Evolutionary conservation across 1,140 invertebrate genomes (phyloP), one percentile per base, ranked within the genome.

Genomic region (Conus ventricosus): DNA sequence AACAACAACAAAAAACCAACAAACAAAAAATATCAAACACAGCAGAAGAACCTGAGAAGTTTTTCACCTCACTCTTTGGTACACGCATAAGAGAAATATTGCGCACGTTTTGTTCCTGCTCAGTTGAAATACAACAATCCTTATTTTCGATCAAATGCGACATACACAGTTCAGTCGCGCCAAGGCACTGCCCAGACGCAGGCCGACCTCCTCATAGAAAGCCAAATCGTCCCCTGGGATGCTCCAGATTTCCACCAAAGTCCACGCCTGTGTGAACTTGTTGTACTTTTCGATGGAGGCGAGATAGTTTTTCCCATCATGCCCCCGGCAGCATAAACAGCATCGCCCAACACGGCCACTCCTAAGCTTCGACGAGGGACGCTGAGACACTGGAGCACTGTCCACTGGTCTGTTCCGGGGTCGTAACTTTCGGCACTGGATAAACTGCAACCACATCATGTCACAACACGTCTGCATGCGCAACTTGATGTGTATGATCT

Each of bases 231-330:
- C 87, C 87, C 53, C 88, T 71, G 5, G 0, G 53, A 23, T 87
- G 85, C 39, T 82, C 87, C 53, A 91, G 23, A 78, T 83, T 51
- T 20, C 87, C 90, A 89, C 81, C 8, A 57, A 51, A 11, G 78
- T 63, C 90, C 90, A 91, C 8, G 85, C 87, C 39, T 84, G 80
- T 4, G 54, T 88, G 27, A 80, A 27, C 39, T 75, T 85, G 81
- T 88, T 87, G 80, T 83, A 91, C 54, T 87, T 89, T 27, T 87
- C 63, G 53, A 89, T 84, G 51, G 78, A 67, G 51, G 80, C 80
- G 60, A 89, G 80, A 20, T 88, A 84, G 11, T 20, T 27, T 54
- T 85, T 91, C 13, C 88, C 88, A 85, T 90, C 89, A 85, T 89
- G 88, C 15, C 88, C 86, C 88, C 88, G n/a, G 88, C 81, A n/a